phyloP scores from a whole-genome alignment of 2,888 invertebrate genomes.

The Drosophila falleni region DNA sequence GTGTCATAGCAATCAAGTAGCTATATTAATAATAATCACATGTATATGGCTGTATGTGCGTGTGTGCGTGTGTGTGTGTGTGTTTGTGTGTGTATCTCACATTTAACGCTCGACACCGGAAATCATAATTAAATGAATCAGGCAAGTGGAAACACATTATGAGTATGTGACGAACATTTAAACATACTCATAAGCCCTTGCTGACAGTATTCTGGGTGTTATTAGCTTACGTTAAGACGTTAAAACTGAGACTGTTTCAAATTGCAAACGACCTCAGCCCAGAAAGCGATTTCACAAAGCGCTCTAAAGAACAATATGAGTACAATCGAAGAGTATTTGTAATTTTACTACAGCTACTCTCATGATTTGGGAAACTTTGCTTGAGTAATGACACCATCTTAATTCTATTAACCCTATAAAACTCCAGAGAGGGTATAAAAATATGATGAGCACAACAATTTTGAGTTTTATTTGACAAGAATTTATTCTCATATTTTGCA shows the following conservation, averaged over 20 bases:
- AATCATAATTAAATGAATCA: slow-evolving; percentile 77
- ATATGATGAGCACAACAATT: no score
- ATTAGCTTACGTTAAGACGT: neutral
- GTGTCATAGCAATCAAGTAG: slow-evolving; percentile 60
- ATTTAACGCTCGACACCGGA: slow-evolving; percentile 49
- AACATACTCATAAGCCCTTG: neutral
- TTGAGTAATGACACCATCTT: no score
- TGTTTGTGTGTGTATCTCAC: slow-evolving; percentile 10
- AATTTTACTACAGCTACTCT: no score
- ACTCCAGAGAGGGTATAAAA: no score
- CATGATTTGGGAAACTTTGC: no score
- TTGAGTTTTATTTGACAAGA: no score
- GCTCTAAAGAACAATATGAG: no score
- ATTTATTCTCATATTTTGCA: no score
- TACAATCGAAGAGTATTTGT: no score
- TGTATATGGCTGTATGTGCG: neutral
- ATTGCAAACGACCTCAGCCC: neutral
- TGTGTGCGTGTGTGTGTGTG: no score
- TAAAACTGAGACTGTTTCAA: neutral
- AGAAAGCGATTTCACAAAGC: neutral
- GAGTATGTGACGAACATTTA: slow-evolving; percentile 34
- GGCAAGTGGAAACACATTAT: slow-evolving; percentile 59
- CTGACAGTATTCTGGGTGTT: neutral
- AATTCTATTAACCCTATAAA: no score
- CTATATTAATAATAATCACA: slow-evolving; percentile 49